A percentile compares a stretch with the other conserved stretches of the same genome.
Conservation (phyloP, 2,113 vertebrate species). For the Amazona vittata region DNA sequence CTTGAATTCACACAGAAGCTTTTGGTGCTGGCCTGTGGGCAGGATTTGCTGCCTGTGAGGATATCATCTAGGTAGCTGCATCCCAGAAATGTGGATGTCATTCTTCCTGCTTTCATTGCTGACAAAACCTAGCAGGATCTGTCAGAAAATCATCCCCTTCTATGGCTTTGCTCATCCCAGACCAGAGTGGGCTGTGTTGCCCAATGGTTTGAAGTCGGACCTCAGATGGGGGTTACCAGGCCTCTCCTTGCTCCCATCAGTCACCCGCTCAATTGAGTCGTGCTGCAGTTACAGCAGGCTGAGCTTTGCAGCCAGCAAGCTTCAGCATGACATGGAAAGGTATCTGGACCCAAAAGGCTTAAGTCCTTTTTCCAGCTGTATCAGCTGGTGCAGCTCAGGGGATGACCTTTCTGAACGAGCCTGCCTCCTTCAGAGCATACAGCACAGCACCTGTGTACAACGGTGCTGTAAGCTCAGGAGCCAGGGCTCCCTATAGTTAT, state of each 20-base stretch:
- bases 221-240: neutral
- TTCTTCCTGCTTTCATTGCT: neutral
- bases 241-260: neutral
- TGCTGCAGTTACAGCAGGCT: neutral
- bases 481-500: accelerated
- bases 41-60: neutral
- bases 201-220: neutral
- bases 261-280: accelerated
- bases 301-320: neutral
- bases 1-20: neutral
- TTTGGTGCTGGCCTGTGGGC: neutral
- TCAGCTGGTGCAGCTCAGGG: neutral
- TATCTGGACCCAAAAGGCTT: neutral
- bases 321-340: neutral
- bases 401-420: neutral
- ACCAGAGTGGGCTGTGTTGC: neutral
- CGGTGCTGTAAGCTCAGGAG: neutral
- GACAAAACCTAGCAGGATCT: neutral
- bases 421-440: accelerated
- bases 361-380: slow-evolving; percentile 16
- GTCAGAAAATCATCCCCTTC: neutral
- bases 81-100: neutral
- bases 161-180: neutral
- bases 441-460: accelerated
- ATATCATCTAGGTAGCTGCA: neutral